These are phyloP conservation scores for Orchesella flavescens DNA, from an alignment of 2,888 invertebrate genomes.

Conservation along the genomic window DNA sequence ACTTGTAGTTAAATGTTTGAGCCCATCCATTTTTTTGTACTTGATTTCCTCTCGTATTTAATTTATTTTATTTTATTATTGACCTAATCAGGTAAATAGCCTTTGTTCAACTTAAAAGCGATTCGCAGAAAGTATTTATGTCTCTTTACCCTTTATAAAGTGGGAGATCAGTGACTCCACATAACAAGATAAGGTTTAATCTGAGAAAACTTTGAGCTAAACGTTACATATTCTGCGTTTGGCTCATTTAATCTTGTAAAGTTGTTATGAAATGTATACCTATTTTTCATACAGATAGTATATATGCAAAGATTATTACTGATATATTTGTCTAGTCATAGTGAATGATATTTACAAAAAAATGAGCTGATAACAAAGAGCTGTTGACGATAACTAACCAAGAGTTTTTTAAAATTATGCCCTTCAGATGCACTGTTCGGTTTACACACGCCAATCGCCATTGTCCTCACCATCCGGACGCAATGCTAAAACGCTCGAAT, in stretches of 20 bases:
- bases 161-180: constrained; percentile 50
- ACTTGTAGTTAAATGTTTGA: neutral
- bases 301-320: too few species aligned
- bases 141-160: neutral
- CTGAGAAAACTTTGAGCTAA: too few species aligned
- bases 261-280: too few species aligned
- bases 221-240: too few species aligned
- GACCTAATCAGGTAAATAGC: constrained; percentile 31
- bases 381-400: constrained; percentile 30
- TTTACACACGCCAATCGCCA: constrained; percentile 86
- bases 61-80: constrained; percentile 13
- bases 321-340: neutral
- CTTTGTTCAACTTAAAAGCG: neutral
- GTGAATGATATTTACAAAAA: neutral
- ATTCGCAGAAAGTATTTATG: neutral
- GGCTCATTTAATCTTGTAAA: too few species aligned
- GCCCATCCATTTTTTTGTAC: neutral
- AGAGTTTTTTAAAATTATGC: constrained; percentile 47
- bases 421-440: constrained; percentile 78
- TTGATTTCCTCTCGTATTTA: constrained; percentile 24
- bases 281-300: too few species aligned
- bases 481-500: constrained; percentile 76
- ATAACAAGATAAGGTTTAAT: too few species aligned
- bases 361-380: neutral
- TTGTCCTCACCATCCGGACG: constrained; percentile 82